phyloP scores from a whole-genome alignment of 2,797 vertebrate species.

The Loriculus beryllinus region DNA sequence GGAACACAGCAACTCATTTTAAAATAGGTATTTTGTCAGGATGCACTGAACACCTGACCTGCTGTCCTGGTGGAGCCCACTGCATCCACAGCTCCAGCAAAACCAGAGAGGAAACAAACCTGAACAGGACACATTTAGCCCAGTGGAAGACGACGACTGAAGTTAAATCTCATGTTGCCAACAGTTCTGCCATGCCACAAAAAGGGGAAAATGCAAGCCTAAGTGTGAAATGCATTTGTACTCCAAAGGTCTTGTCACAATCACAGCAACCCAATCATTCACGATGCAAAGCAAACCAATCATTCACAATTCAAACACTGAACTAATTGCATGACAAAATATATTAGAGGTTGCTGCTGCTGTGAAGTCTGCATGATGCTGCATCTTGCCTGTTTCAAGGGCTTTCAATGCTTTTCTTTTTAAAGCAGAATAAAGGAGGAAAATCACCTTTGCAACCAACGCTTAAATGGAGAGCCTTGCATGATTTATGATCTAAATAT shows the following conservation, averaged over 20 bases:
- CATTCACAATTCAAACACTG: background rate
- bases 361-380: background rate
- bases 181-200: rapidly evolving
- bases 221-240: background rate
- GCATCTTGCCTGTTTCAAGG: background rate
- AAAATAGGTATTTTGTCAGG: background rate
- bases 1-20: background rate
- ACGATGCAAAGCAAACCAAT: background rate
- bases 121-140: rapidly evolving
- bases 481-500: background rate
- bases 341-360: background rate
- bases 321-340: background rate
- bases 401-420: background rate
- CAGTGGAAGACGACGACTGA: rapidly evolving
- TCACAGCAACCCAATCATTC: rapidly evolving
- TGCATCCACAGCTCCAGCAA: background rate
- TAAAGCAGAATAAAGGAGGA: background rate
- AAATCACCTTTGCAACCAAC: background rate
- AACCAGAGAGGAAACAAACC: background rate
- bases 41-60: background rate
- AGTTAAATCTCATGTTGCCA: rapidly evolving
- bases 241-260: rapidly evolving
- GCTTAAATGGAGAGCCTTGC: background rate
- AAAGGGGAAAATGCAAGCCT: rapidly evolving
- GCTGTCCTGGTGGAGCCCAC: rapidly evolving